Base-by-base conservation (phyloP, 2,797 vertebrate species). In the Hemitrygon akajei region DNA sequence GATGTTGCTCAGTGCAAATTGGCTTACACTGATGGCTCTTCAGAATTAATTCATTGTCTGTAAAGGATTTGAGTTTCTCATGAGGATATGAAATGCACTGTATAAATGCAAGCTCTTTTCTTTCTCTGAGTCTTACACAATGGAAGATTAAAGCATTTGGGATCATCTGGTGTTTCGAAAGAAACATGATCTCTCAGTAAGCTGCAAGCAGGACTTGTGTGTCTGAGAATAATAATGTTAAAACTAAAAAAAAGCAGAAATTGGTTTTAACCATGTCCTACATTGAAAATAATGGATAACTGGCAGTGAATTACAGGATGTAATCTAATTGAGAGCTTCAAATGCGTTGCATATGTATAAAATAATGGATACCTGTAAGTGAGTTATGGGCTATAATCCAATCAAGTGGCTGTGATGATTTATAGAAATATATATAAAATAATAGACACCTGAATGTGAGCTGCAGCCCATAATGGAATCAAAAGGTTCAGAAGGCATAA, bases 301-400 rank as follows among this genome's bases (percentile, higher is more conserved):
- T 47, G 91, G 37, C 16, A 75, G 37, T 75, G 91, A 92, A 34
- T 92, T 75, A 47, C 91, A 75, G 91, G 37, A 40, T 47, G 40
- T 92, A 92, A 75, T 92, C 91, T 71, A 92, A 92, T 75, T 14
- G 20, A 47, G 91, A 92, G 40, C 22, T 92, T 92, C 86, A 89
- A 16, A 89, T 66, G 60, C 6, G n/a, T 63, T 89, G 18, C 7
- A 89, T 56, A 40, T 75, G 22, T 56, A 71, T 27, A 47, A 16
- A 92, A 75, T 12, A 71, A 92, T 92, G 69, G 69, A 56, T 73
- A 47, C 40, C 27, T 92, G 66, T 37, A 25, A 92, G 69, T 73
- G 37, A 56, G 18, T 86, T 86, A 30, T 16, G n/a, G 16, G 30
- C 16, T n/a, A 6, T 89, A 66, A 66, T 34, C 86, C n/a, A 63